Evolutionary conservation across 23 tunicate genomes (phyloP), one percentile per base, ranked within the genome.

Genomic region (Botrylloides violaceus): DNA sequence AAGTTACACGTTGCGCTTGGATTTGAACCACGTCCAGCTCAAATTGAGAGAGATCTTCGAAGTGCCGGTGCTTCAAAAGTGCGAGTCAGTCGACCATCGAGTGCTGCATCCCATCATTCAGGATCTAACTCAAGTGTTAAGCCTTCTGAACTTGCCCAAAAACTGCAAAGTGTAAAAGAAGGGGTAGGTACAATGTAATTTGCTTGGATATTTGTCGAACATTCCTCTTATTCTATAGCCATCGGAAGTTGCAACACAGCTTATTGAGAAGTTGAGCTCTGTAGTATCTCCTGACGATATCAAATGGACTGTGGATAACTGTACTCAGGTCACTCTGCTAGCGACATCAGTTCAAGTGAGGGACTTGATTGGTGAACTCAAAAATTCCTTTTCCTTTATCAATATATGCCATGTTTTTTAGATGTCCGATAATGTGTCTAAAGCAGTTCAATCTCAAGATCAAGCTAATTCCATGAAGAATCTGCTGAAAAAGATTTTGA

Each of bases 1-100:
- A 77, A 83, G 26, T 71, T 90, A 2, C 97, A 90, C 63, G 88
- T 90, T 61, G 88, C 97, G n/a, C 85, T 90, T 30, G 97, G 97
- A 48, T 78, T 84, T 77, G 85, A 75, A 12, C 77, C 90, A 32
- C 63, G 90, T 5, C 85, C 85, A 1, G 97, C 97, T 27, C 90
- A 78, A 27, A 47, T 90, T 37, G 90, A 82, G 34, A 83, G 74
- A 61, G 71, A 75, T 0, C 57, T 90, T 3, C 50, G 85, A 24
- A 83, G 90, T 65, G 85, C 88, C 1, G 97, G 97, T 63, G 97
- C 97, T 1, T 90, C 97, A 7, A 49, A 74, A n/a, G 76, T 90
- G 3, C 81, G 90, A 19, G 86, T 90, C 61, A 83, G 90, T 56
- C 79, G 97, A 7, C 97, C 97, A n/a, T 90, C 97, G 9, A 82